phyloP scores from a whole-genome alignment of 2,113 vertebrate species.

The Leuciscus idus region DNA sequence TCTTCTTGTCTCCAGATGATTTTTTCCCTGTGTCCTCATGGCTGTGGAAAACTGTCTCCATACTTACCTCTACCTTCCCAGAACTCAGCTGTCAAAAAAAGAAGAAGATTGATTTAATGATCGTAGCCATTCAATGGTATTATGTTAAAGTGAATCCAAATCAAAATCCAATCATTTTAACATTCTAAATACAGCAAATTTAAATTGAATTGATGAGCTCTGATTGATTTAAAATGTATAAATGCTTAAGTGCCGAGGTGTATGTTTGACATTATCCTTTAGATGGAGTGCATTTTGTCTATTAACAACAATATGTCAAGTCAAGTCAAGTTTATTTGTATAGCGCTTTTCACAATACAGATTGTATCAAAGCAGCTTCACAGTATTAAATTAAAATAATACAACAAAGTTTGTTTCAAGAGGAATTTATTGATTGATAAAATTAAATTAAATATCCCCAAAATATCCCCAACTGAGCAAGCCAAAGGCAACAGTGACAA shows the following conservation, averaged over 20 bases:
- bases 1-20: constrained; percentile 72
- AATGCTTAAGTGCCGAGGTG: neutral
- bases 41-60: constrained; percentile 64
- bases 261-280: neutral
- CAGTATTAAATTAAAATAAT: too few relatives aligned
- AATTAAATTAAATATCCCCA: too few relatives aligned
- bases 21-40: constrained; percentile 69
- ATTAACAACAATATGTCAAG: neutral
- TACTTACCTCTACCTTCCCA: constrained; percentile 58
- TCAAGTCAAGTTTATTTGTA: too few relatives aligned
- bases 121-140: neutral
- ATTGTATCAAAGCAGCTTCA: too few relatives aligned
- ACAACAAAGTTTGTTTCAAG: too few relatives aligned
- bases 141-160: neutral
- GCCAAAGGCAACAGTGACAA: too few relatives aligned
- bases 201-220: too few relatives aligned
- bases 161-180: neutral
- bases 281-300: neutral
- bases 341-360: too few relatives aligned
- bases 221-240: neutral
- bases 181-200: neutral
- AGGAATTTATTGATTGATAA: too few relatives aligned
- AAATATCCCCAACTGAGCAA: too few relatives aligned
- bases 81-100: constrained; percentile 62
- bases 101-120: neutral